Conservation (phyloP, 92 coral and sea anemone species). For the Micromussa lordhowensis region DNA sequence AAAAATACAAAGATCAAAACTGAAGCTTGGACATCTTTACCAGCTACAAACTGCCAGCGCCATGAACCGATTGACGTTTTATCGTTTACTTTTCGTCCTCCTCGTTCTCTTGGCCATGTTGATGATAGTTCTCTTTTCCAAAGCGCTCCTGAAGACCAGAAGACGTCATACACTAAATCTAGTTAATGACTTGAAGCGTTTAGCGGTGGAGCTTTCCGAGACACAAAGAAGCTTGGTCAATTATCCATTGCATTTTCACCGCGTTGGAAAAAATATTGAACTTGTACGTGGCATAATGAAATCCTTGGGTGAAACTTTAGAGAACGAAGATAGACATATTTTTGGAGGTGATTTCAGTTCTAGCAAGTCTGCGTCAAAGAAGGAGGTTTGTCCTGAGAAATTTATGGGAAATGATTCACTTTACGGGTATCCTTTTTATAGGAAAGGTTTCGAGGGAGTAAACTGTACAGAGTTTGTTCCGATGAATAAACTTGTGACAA, state of each 20-base stretch:
- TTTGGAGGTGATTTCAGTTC: background rate
- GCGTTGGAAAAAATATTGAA: slow-evolving; percentile 65
- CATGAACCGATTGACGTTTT: slow-evolving; percentile 64
- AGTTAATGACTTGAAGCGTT: slow-evolving; percentile 50
- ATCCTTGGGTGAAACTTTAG: slow-evolving; percentile 41
- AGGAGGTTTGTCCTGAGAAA: slow-evolving; percentile 92
- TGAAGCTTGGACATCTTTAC: background rate
- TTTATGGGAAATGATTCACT: slow-evolving; percentile 80
- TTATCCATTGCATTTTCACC: slow-evolving; percentile 54
- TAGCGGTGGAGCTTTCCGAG: slow-evolving; percentile 68
- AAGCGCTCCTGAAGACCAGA: slow-evolving; percentile 28
- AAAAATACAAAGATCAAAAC: background rate
- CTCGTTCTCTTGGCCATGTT: slow-evolving; percentile 61
- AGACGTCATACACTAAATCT: slow-evolving; percentile 29
- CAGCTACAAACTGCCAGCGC: background rate
- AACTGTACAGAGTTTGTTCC: slow-evolving; percentile 85
- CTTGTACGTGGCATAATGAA: slow-evolving; percentile 48
- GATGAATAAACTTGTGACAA: slow-evolving; percentile 70
- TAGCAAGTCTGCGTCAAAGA: background rate
- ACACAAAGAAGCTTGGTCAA: slow-evolving; percentile 62
- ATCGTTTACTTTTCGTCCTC: slow-evolving; percentile 50
- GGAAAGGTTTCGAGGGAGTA: slow-evolving; percentile 81
- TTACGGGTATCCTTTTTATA: slow-evolving; percentile 89
- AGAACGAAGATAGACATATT: slow-evolving; percentile 3
- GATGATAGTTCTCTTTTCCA: slow-evolving; percentile 59